Conservation (phyloP, 2,797 vertebrate species). For the Falco rusticolus region DNA sequence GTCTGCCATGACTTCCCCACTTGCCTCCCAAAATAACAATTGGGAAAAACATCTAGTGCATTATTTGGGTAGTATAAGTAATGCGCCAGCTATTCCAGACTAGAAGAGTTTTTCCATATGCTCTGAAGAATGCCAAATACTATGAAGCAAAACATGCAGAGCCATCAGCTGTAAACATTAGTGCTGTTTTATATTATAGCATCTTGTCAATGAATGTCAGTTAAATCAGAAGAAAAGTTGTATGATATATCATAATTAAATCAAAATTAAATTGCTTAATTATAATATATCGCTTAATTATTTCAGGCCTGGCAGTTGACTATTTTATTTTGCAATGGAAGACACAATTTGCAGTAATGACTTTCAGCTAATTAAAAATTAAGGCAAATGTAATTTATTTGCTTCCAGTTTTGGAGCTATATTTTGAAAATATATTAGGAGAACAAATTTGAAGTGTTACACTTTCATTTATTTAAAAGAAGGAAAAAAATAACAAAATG, state of each 20-base stretch:
- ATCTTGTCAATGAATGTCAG: conserved; percentile 62
- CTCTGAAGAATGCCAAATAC: conserved; percentile 27
- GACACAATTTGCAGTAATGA: conserved; percentile 52
- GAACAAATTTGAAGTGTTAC: neutral
- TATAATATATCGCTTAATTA: conserved; percentile 62
- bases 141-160: conserved; percentile 20
- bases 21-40: neutral
- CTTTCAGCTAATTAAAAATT: conserved; percentile 72
- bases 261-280: conserved; percentile 59
- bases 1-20: neutral
- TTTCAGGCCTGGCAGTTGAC: conserved; percentile 50
- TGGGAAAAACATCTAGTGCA: neutral
- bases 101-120: conserved; percentile 20
- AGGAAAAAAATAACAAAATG: neutral
- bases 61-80: neutral
- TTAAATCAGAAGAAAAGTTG: conserved; percentile 58
- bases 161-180: conserved; percentile 14
- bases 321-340: conserved; percentile 51
- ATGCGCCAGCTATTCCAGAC: conserved; percentile 9
- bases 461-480: neutral
- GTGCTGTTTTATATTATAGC: conserved; percentile 14
- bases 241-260: conserved; percentile 50
- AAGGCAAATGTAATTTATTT: conserved; percentile 69
- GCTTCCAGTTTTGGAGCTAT: conserved; percentile 26
- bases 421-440: conserved; percentile 50